Evolutionary conservation across 2,888 invertebrate species (phyloP).

Genomic region (Cryptus armator): DNA sequence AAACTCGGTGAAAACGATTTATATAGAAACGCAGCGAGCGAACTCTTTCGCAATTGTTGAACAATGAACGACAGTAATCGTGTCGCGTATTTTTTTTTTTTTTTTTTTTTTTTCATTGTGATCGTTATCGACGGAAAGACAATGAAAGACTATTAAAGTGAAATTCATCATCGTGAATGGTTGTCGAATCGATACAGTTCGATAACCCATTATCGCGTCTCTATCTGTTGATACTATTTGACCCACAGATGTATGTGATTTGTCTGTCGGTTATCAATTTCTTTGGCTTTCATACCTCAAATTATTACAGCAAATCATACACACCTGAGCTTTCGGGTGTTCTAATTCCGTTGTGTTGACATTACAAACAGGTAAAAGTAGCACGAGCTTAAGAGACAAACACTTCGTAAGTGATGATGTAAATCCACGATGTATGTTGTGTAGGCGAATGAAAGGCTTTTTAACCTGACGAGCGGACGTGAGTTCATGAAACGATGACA

Average conservation of each 20-base stretch:
- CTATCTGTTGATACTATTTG: background rate
- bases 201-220: background rate
- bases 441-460: background rate
- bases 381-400: no score
- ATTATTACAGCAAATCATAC: no score
- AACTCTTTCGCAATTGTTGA: background rate
- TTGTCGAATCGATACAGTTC: background rate
- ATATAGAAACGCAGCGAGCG: background rate
- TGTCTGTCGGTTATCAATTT: background rate
- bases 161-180: no score
- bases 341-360: background rate
- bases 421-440: background rate
- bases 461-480: background rate
- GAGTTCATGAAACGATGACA: slow-evolving; percentile 43
- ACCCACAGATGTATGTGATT: background rate
- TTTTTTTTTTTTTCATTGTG: no score
- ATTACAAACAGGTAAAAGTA: background rate
- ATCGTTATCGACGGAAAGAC: background rate
- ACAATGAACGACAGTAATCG: background rate
- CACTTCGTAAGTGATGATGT: background rate
- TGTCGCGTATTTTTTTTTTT: background rate
- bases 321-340: background rate
- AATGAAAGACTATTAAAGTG: no score
- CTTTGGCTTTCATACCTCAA: no score
- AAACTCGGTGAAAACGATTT: background rate